Percentiles rank a stretch among this genome's conserved stretches.
These are phyloP conservation scores for Pocillopora damicornis DNA, from an alignment of 64 coral and sea anemone genomes.

Conservation along the genomic window DNA sequence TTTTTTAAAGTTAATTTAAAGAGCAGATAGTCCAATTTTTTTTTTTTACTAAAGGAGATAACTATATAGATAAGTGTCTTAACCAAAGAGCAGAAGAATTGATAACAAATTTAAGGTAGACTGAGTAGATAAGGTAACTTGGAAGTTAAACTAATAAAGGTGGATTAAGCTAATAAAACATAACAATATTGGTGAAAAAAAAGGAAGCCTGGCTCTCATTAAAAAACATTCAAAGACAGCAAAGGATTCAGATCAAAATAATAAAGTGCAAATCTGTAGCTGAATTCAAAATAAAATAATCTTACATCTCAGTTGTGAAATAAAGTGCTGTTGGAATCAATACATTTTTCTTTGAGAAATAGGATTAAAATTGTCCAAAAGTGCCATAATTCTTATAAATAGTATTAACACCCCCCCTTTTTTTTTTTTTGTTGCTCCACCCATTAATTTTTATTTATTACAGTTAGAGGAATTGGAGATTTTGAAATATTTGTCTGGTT, in stretches of 20 bases:
- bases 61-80: too few species aligned
- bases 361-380: too few species aligned
- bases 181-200: background rate
- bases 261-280: too few species aligned
- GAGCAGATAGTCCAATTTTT: background rate
- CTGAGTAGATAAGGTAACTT: background rate
- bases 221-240: background rate
- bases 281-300: too few species aligned
- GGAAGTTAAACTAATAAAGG: background rate
- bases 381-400: too few species aligned
- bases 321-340: too few species aligned
- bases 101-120: background rate
- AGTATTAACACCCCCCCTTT: background rate
- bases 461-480: background rate
- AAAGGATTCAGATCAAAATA: too few species aligned
- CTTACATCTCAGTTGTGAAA: too few species aligned
- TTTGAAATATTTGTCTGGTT: slow-evolving; percentile 3
- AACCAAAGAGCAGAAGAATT: background rate
- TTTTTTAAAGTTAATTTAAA: background rate
- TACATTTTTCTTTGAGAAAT: too few species aligned
- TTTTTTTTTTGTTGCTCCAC: background rate
- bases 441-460: background rate
- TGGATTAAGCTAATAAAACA: background rate
- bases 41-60: background rate
- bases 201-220: background rate